These are phyloP conservation scores for Egretta garzetta DNA, from an alignment of 2,113 vertebrate genomes.

Conservation along the genomic window DNA sequence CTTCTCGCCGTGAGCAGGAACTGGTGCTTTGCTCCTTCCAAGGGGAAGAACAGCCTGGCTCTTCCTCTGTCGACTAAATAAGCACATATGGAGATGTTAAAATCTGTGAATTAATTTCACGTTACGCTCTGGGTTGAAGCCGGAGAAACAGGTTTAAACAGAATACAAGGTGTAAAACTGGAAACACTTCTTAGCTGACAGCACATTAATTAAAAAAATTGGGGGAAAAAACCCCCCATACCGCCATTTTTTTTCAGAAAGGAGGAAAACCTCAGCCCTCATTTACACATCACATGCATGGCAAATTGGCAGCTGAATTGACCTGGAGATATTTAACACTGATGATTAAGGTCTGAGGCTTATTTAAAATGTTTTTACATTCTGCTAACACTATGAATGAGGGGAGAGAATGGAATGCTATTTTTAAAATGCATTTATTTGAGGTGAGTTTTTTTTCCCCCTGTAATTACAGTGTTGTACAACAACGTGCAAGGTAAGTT, in stretches of 20 bases:
- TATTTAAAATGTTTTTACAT: not conserved
- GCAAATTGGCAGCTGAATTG: not conserved
- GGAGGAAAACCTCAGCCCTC: not conserved
- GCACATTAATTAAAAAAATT: not conserved
- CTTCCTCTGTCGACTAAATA: accelerated
- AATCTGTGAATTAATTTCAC: not conserved
- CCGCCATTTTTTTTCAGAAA: not conserved
- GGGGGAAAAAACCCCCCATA: not conserved
- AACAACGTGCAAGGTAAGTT: not conserved
- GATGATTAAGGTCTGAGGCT: not conserved
- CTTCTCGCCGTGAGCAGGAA: not conserved
- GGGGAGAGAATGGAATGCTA: not conserved
- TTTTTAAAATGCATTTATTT: not conserved
- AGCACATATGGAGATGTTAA: not conserved
- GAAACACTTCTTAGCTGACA: not conserved
- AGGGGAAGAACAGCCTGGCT: not conserved
- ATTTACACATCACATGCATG: not conserved
- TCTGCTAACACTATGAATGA: not conserved
- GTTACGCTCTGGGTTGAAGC: not conserved
- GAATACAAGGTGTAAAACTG: not conserved
- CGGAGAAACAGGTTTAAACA: not conserved
- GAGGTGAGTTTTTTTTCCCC: not conserved
- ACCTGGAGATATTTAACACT: not conserved
- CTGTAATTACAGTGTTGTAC: accelerated
- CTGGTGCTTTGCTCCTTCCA: not conserved